Base-by-base conservation (phyloP, 2,888 invertebrate species). In the Drosophila phalerata region DNA sequence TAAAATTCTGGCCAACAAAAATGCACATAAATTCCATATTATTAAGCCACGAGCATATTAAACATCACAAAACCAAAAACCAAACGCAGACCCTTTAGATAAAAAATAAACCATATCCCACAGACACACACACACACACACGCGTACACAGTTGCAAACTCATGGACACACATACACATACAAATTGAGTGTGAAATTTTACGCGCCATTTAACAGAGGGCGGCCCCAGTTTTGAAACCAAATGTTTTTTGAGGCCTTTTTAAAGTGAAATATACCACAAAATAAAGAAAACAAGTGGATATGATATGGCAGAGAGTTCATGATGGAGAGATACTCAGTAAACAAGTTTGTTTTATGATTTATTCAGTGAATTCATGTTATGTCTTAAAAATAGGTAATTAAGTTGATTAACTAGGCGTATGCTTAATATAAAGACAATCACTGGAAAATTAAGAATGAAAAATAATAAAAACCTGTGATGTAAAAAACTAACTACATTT, bases 111-210 rank as follows among this genome's bases (percentile, higher is more conserved):
- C 38, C 57, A 55, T 49, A 32, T 32, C 38, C n/a, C 42, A 32
- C 30, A 61, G 15, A 53, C 52, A 53, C 53, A 48, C 34, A 48
- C 47, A 47, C 34, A 5, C 6, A 53, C n/a, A 49, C 34, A 49
- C 34, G 40, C 30, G n/a, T n/a, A n/a, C n/a, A n/a, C n/a, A n/a
- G n/a, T 40, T 37, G 30, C 49, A 45, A 43, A 43, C 55, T 49
- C 45, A 43, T 57, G 13, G 34, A 40, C 40, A 42, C 52, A 32
- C 32, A 60, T 15, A 56, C 43, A 60, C 61, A 25, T 71, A 71
- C 72, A 87, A 84, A 84, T 84, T 81, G 84, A 81, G 84, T 89
- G 88, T 89, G 76, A 86, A 84, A 84, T 89, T 89, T 78, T 73
- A 89, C 79, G 82, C 85, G 69, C 78, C 84, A 84, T 81, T 84